Evolutionary conservation across 1,140 invertebrate species (phyloP), one percentile per base, ranked within the genome.

Genomic region (Drosophila obscura): DNA sequence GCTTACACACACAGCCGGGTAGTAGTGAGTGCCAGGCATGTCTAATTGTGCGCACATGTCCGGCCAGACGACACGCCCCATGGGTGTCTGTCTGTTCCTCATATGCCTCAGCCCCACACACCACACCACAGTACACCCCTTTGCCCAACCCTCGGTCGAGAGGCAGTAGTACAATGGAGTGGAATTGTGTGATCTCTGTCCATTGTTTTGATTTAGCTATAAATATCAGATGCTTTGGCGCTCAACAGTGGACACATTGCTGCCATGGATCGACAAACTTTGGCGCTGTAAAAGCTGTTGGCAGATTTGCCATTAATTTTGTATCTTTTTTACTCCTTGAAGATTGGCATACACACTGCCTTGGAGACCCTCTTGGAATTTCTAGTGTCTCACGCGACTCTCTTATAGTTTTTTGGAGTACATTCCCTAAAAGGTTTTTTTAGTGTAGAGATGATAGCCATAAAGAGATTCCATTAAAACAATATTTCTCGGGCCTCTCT

Each of bases 21-120:
- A 46, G 19, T 43, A 46, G 19, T 43, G 61, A 53, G 55, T 55
- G 56, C 60, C 66, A 71, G 68, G 73, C 81, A 80, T 85, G 82
- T 87, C 81, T 85, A 85, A 85, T 85, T 85, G 81, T 65, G 64
- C 74, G 81, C 81, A 84, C 81, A 84, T 84, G 81, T 84, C 82
- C 72, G 61, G 72, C 61, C 61, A 74, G 61, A 65, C 53, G 71
- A 74, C 63, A 74, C 77, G 82, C 82, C 73, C 76, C 81, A 77
- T 69, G 65, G 80, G 61, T 57, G 24, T 71, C 69, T 16, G n/a
- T 22, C 39, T 39, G 11, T 41, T 13, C 2, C 50, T 26, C 13
- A n/a, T 5, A 31, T 35, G 3, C 35, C 4, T 4, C 31, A 35
- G 31, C 31, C 19, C 22, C 59, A 45, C 44, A 5, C 1, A 16